Base-by-base conservation (phyloP, 2,113 vertebrate species). In the Aythya baeri region DNA sequence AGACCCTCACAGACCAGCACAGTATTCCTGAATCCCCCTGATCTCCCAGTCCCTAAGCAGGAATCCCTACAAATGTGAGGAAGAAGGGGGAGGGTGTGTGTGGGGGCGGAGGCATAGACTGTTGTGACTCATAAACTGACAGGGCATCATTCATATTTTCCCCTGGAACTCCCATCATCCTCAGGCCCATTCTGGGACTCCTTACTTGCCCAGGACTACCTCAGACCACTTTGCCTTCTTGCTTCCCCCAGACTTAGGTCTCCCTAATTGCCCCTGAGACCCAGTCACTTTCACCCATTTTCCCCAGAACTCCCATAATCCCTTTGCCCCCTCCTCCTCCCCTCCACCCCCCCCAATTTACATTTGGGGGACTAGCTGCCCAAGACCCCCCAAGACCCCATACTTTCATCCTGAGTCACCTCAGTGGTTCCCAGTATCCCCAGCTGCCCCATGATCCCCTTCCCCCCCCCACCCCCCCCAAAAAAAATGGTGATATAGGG, bases 401-500 rank as follows among this genome's bases (percentile, higher is more conserved):
- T 1, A 38, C 7, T 31, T 91, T 63, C 57, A 58, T 44, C 41
- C 25, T 88, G 44, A 41, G 26, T 25, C 17, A 16, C 46, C 44
- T 34, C 26, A 71, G 14, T 23, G 83, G 20, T 27, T 65, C 31
- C 2, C 0, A 67, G n/a, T 5, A 79, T 3, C 3, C 12, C 9
- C 38, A 58, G 49, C 11, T 90, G 15, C 50, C 36, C 13, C 62
- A 16, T 10, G 20, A 43, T 63, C 8, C 29, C 23, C 7, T 27
- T 71, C 11, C 9, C 7, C 38, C 38, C 38, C 38, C 38, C 38
- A 10, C 10, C 38, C 4, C 17, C 32, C 27, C 38, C 13, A 34
- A 34, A 34, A 34, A 0, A 1, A 11, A 17, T 31, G 11, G 46
- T 34, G n/a, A 44, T 14, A 55, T 2, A 52, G 16, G n/a, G 20